These are phyloP conservation scores for Brachyptera putata DNA, from an alignment of 2,888 invertebrate species.

Conservation along the genomic window DNA sequence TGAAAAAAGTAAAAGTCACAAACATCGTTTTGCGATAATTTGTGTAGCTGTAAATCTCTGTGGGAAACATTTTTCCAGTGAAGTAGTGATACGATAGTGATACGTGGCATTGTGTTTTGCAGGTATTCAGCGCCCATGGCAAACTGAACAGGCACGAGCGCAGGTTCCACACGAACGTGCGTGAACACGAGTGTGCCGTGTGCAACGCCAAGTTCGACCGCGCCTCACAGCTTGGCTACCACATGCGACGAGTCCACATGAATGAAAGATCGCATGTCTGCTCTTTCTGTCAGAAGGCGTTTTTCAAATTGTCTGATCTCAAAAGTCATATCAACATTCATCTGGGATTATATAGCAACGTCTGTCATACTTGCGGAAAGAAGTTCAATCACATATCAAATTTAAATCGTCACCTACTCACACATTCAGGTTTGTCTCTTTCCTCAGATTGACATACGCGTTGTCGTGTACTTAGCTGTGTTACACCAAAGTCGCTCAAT, in stretches of 20 bases:
- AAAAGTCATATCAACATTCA: slow-evolving; percentile 46
- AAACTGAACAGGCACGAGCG: slow-evolving; percentile 29
- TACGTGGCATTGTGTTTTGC: background rate
- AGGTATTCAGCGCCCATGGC: slow-evolving; percentile 28
- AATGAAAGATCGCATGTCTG: slow-evolving; percentile 36
- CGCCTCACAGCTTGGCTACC: slow-evolving; percentile 42
- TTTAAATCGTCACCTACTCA: slow-evolving; percentile 42
- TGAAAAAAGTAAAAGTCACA: too few relatives aligned
- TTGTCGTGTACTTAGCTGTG: too few relatives aligned
- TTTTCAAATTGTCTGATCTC: slow-evolving; percentile 43
- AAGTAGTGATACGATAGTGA: too few relatives aligned
- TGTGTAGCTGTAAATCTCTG: too few relatives aligned
- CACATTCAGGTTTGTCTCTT: slow-evolving; percentile 42
- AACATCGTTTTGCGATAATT: too few relatives aligned
- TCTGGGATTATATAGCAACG: slow-evolving; percentile 43
- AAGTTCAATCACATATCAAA: slow-evolving; percentile 47
- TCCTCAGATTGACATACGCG: background rate
- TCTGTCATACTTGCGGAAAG: slow-evolving; percentile 45
- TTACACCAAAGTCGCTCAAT: too few relatives aligned
- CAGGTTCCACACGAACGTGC: slow-evolving; percentile 21
- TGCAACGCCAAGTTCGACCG: slow-evolving; percentile 42
- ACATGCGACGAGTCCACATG: slow-evolving; percentile 41
- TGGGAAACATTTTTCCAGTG: too few relatives aligned
- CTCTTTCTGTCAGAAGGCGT: slow-evolving; percentile 38
- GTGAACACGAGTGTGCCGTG: slow-evolving; percentile 37